Evolutionary conservation across 2,797 vertebrate species (phyloP), one percentile per base, ranked within the genome.

Genomic region (Poeciliopsis infans): DNA sequence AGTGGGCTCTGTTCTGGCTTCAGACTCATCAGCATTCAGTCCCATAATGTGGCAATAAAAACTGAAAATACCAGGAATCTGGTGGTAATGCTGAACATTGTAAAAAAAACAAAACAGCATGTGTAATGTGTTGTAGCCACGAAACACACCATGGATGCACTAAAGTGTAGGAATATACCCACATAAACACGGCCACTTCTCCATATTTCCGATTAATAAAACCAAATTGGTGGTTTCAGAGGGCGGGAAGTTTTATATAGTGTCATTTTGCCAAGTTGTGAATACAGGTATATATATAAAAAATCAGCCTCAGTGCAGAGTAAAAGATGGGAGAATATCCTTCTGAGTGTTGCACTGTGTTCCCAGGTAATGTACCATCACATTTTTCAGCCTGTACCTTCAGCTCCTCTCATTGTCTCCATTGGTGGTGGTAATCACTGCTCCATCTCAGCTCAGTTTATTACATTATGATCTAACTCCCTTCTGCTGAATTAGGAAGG

Each of bases 1-100:
- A 68, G 46, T 64, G 74, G 43, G 57, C 18, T 36, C 20, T 43
- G 49, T 39, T 23, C 39, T 70, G 59, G 45, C 6, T 51, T 68
- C 75, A 51, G 7, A 76, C 61, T 53, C 31, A 69, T 53, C 64
- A 69, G 64, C 25, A 51, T 69, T 66, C 33, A 13, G 25, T 25
- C 33, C n/a, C 7, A 18, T 75, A 43, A 74, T 74, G 51, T 57
- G 39, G 25, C 53, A 57, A 53, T 55, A 57, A 75, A 75, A 61
- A 7, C 53, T 46, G 39, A 47, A 61, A 61, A 75, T 28, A 75
- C 8, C 55, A 33, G 41, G 25, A 45, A 70, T 45, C 11, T 70
- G 41, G 5, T 15, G 0, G 2, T 70, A 43, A 16, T 70, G 68
- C 25, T 28, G 11, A 45, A 70, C 5, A 70, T 43, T n/a, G n/a